phyloP scores from a whole-genome alignment of 2,797 vertebrate genomes.

The Eidolon dupreanum region DNA sequence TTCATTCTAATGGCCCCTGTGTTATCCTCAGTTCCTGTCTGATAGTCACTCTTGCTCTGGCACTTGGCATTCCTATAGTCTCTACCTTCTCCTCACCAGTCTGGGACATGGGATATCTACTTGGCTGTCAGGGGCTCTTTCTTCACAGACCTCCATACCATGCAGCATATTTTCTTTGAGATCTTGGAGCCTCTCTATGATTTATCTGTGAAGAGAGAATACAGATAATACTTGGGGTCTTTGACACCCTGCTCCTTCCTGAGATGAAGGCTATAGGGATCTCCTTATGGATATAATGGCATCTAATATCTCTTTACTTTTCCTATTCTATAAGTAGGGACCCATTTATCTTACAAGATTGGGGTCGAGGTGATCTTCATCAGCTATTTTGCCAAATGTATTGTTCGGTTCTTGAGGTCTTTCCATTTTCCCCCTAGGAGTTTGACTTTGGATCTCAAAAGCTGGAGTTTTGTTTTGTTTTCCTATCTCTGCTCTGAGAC shows the following conservation, averaged over 20 bases:
- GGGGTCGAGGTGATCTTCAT: background rate
- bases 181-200: background rate
- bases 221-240: background rate
- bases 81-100: background rate
- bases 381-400: background rate
- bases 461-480: background rate
- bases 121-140: background rate
- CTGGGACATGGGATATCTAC: background rate
- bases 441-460: background rate
- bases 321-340: background rate
- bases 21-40: background rate
- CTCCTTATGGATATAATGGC: background rate
- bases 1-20: background rate
- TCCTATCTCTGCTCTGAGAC: background rate
- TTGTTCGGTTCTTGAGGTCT: background rate
- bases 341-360: background rate
- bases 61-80: background rate
- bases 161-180: background rate
- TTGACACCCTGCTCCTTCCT: background rate
- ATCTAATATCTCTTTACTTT: background rate
- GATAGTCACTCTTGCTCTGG: background rate
- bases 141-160: background rate
- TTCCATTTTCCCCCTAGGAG: background rate
- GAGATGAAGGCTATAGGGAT: background rate
- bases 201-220: background rate